Evolutionary conservation across 2,113 vertebrate species (phyloP).

Genomic region (Centropus bengalensis): DNA sequence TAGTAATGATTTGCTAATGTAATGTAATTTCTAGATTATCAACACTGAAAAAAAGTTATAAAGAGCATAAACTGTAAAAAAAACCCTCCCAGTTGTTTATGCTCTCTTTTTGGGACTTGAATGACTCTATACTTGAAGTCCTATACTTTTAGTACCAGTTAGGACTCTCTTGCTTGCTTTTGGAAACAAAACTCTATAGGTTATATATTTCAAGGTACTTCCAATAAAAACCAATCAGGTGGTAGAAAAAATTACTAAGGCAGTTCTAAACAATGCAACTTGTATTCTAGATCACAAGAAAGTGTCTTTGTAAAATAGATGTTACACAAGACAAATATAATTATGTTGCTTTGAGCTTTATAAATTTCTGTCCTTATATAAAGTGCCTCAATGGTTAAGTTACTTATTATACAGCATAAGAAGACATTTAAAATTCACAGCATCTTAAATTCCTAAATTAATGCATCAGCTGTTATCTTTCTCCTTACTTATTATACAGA

Average conservation of each 20-base stretch:
- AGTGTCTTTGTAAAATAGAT: neutral
- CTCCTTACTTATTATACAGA: constrained; percentile 3
- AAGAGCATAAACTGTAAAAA: neutral
- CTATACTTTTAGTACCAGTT: neutral
- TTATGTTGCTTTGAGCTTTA: neutral
- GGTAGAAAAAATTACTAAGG: neutral
- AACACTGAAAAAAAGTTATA: neutral
- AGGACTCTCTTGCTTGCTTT: neutral
- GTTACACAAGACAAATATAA: neutral
- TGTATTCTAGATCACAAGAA: neutral
- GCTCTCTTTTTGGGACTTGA: neutral
- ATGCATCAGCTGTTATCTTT: neutral
- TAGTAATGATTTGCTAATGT: neutral
- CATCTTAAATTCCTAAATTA: neutral
- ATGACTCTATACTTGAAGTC: neutral
- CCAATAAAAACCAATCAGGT: neutral
- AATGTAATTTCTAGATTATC: neutral
- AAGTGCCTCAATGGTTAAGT: neutral
- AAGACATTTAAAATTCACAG: neutral
- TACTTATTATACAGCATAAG: neutral
- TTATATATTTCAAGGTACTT: neutral
- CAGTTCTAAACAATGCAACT: neutral
- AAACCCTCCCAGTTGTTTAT: neutral
- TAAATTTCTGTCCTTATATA: neutral
- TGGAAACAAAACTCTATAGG: neutral